phyloP scores from a whole-genome alignment of 2,797 vertebrate genomes.

The Pygocentrus nattereri region DNA sequence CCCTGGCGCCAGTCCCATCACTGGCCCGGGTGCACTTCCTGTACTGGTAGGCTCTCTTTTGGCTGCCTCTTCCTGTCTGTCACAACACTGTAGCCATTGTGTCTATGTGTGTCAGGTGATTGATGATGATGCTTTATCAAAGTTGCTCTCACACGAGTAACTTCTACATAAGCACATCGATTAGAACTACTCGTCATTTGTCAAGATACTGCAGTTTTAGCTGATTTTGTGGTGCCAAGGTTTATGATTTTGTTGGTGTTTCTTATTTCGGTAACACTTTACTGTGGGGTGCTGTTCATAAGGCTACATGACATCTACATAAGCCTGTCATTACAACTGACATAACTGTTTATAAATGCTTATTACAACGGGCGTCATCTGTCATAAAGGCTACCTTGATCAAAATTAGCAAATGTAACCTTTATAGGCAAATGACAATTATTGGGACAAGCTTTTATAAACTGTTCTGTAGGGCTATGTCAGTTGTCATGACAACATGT shows the following conservation, averaged over 20 bases:
- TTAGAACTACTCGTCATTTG: slow-evolving; percentile 5
- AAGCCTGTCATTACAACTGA: too few species aligned
- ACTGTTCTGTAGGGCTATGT: too few species aligned
- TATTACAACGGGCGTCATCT: too few species aligned
- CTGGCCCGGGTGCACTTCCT: slow-evolving; percentile 57
- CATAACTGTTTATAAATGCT: too few species aligned
- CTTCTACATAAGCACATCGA: neutral
- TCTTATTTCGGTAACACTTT: too few species aligned
- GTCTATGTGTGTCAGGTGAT: slow-evolving; percentile 6
- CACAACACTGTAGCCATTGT: neutral
- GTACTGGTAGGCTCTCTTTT: slow-evolving; percentile 53
- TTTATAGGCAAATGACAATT: too few species aligned
- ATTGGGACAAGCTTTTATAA: too few species aligned
- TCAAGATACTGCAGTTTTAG: neutral
- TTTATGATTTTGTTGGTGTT: slow-evolving; percentile 5
- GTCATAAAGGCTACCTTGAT: too few species aligned
- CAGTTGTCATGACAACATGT: too few species aligned
- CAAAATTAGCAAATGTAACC: too few species aligned
- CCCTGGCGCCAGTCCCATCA: slow-evolving; percentile 55
- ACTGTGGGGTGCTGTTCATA: too few species aligned
- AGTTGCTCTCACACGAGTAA: neutral
- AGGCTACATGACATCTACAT: too few species aligned
- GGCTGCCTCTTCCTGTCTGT: neutral
- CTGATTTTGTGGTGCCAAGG: neutral
- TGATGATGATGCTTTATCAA: slow-evolving; percentile 37